These are phyloP conservation scores for Morone saxatilis DNA, from an alignment of 2,113 vertebrate species.

Conservation along the genomic window DNA sequence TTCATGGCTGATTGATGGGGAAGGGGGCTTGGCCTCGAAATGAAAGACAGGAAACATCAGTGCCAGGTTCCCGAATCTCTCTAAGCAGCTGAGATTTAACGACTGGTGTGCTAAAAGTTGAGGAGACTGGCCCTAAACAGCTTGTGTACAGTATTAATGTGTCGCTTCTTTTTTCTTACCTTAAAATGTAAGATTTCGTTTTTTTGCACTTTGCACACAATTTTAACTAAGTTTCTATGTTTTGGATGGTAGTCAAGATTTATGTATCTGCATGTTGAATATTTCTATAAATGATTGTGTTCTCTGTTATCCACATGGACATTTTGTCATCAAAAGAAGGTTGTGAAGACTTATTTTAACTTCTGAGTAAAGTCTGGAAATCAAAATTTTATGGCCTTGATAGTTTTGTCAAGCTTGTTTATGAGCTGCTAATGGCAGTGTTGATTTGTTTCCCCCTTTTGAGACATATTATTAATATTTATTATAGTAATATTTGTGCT, in stretches of 20 bases:
- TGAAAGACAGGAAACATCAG: constrained; percentile 73
- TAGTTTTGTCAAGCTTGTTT: constrained; percentile 6
- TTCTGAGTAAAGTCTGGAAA: constrained; percentile 9
- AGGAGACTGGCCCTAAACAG: background rate
- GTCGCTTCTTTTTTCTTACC: background rate
- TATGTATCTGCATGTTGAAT: background rate
- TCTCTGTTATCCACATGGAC: background rate
- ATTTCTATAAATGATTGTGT: background rate
- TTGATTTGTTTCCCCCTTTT: constrained; percentile 4
- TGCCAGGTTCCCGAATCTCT: constrained; percentile 39
- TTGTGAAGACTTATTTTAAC: background rate
- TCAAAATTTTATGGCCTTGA: background rate
- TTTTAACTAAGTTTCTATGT: background rate
- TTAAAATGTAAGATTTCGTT: background rate
- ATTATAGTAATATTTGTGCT: constrained; percentile 32
- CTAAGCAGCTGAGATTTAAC: constrained; percentile 13
- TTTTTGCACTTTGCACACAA: too few species aligned
- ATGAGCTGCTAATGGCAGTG: constrained; percentile 29
- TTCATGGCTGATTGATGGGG: constrained; percentile 77
- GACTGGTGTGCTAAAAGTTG: constrained; percentile 8
- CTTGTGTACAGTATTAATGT: background rate
- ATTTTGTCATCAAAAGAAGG: background rate
- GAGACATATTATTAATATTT: constrained; percentile 34
- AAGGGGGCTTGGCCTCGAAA: constrained; percentile 42
- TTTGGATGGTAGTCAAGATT: background rate